Conservation (phyloP, 2,797 vertebrate genomes). For the Arctocebus calabarensis region DNA sequence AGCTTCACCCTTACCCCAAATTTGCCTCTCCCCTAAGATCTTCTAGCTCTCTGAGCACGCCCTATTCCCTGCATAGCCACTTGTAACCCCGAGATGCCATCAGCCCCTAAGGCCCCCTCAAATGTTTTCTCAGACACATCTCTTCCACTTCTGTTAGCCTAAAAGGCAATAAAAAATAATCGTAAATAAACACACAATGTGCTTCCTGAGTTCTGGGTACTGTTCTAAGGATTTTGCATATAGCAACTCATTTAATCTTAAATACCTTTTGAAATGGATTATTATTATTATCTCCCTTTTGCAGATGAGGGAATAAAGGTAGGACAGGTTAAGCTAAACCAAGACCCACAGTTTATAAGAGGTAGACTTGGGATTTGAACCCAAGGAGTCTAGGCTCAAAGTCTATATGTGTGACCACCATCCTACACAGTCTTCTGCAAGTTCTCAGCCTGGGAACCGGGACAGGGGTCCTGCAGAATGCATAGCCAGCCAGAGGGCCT, state of each 20-base stretch:
- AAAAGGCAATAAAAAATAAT: not conserved
- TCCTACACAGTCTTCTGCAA: no score
- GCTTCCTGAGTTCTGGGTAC: no score
- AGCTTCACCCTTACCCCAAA: not conserved
- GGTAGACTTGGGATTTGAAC: not conserved
- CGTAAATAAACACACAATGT: not conserved
- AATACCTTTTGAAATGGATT: no score
- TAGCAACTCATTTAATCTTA: no score
- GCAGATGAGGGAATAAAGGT: not conserved
- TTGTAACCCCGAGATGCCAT: rapidly evolving
- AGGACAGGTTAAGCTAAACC: not conserved
- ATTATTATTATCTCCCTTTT: not conserved
- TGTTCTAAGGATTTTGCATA: not conserved
- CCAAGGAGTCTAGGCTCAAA: not conserved
- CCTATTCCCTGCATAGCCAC: not conserved
- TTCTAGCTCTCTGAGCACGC: not conserved
- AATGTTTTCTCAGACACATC: not conserved
- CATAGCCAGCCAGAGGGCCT: not conserved
- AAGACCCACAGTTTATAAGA: not conserved
- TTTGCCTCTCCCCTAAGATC: not conserved
- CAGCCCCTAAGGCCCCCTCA: not conserved
- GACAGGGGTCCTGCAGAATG: no score
- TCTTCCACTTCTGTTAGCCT: not conserved
- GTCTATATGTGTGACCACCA: not conserved
- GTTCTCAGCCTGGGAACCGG: not conserved